These are phyloP conservation scores for Sparus aurata DNA, from an alignment of 2,797 vertebrate species.

Conservation along the genomic window DNA sequence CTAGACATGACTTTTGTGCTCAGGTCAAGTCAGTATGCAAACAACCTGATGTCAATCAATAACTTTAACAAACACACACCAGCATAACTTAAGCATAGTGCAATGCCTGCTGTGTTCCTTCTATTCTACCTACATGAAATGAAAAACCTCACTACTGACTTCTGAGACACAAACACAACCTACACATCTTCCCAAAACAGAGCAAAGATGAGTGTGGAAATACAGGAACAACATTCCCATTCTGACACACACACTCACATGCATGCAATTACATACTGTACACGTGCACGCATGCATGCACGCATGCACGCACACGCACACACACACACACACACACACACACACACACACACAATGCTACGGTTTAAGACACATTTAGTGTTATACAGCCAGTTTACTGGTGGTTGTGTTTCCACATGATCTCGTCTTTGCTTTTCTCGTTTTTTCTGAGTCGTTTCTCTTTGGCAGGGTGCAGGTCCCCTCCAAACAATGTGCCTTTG, in stretches of 20 bases:
- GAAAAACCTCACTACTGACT: constrained; percentile 53
- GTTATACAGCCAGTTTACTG: constrained; percentile 12
- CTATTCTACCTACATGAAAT: constrained; percentile 53
- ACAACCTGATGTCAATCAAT: constrained; percentile 48
- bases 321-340: constrained; percentile 1
- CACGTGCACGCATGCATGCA: constrained; percentile 7
- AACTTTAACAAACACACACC: constrained; percentile 31
- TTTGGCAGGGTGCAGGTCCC: constrained; percentile 7
- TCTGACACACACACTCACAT: constrained; percentile 20
- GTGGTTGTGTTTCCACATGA: constrained; percentile 16
- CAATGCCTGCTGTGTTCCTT: constrained; percentile 73
- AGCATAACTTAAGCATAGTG: constrained; percentile 67
- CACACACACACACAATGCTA: constrained; percentile 26
- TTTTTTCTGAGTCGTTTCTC: constrained; percentile 14
- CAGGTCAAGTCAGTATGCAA: constrained; percentile 43
- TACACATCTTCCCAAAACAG: constrained; percentile 37
- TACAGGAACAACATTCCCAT: constrained; percentile 42
- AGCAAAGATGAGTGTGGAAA: constrained; percentile 47
- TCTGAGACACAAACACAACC: constrained; percentile 37
- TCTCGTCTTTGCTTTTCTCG: constrained; percentile 23
- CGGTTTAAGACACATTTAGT: constrained; percentile 25
- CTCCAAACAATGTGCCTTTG: constrained; percentile 31
- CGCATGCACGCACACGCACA: neutral
- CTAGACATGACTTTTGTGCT: constrained; percentile 56
- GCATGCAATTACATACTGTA: neutral